Evolutionary conservation across 2,797 vertebrate species (phyloP).

Genomic region (Danio albolineatus): DNA sequence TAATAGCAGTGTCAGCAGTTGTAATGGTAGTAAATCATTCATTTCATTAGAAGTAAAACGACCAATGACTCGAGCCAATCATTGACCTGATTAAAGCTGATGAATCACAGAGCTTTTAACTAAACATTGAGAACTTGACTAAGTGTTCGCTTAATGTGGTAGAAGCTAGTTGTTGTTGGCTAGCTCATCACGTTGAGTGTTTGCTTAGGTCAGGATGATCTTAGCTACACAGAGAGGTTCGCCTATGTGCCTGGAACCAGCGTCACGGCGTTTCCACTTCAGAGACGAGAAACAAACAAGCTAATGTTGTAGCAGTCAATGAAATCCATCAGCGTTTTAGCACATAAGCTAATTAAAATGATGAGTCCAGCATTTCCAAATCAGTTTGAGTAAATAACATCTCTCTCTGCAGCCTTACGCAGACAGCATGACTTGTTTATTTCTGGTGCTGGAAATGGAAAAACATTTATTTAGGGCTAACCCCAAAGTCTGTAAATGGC

Average conservation of each 20-base stretch:
- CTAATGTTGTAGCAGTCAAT: constrained; percentile 26
- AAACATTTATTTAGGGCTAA: constrained; percentile 62
- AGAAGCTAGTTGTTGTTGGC: constrained; percentile 21
- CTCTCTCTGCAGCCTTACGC: constrained; percentile 46
- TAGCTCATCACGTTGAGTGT: constrained; percentile 25
- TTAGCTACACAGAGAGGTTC: constrained; percentile 32
- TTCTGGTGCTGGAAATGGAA: constrained; percentile 54
- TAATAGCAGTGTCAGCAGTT: background rate
- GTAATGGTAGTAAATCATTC: background rate
- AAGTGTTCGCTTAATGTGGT: constrained; percentile 31
- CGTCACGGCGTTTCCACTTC: constrained; percentile 42
- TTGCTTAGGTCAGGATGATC: constrained; percentile 37
- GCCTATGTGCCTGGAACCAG: constrained; percentile 51
- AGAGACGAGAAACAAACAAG: constrained; percentile 55
- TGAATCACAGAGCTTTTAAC: background rate
- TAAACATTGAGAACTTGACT: constrained; percentile 15
- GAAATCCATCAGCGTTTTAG: constrained; percentile 18
- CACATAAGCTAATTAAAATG: constrained; percentile 41
- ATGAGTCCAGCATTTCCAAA: constrained; percentile 45
- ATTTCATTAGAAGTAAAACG: background rate
- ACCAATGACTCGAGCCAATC: background rate
- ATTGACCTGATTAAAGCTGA: background rate
- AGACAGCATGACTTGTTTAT: constrained; percentile 59
- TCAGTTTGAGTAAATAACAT: constrained; percentile 47
- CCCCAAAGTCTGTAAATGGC: constrained; percentile 47